Evolutionary conservation across 2,113 vertebrate species (phyloP).

Genomic region (Petrocephalus microphthalmus): DNA sequence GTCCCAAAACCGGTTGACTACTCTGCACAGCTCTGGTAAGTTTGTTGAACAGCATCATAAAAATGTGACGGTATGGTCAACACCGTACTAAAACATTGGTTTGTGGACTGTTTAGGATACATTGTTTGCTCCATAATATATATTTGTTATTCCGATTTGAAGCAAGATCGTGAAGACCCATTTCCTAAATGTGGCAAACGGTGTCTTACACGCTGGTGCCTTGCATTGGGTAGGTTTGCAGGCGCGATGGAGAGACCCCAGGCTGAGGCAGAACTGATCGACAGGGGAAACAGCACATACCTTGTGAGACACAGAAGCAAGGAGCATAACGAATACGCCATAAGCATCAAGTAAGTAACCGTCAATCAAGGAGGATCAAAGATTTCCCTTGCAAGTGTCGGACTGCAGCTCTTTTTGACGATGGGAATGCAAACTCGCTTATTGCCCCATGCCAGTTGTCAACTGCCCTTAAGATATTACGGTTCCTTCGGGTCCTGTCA

Average conservation of each 20-base stretch:
- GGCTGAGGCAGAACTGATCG: slow-evolving; percentile 81
- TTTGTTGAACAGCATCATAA: slow-evolving; percentile 21
- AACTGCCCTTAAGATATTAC: background rate
- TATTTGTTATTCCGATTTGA: background rate
- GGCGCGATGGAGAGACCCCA: slow-evolving; percentile 85
- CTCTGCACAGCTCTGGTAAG: slow-evolving; percentile 82
- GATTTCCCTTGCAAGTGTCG: background rate
- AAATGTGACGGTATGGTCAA: background rate
- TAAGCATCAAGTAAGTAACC: slow-evolving; percentile 89
- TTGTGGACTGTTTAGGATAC: background rate
- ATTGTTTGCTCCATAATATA: background rate
- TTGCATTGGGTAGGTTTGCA: slow-evolving; percentile 72
- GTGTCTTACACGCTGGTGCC: background rate
- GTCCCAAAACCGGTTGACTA: slow-evolving; percentile 91
- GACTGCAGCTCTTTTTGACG: background rate
- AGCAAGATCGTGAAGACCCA: background rate
- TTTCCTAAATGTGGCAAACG: background rate
- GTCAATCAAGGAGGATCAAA: background rate
- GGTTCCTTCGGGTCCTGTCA: background rate
- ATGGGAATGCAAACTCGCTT: background rate
- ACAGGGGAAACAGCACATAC: slow-evolving; percentile 81
- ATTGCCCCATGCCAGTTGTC: background rate
- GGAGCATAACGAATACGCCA: slow-evolving; percentile 84
- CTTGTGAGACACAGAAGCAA: slow-evolving; percentile 82
- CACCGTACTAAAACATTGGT: background rate